Conservation (phyloP, 1,140 invertebrate species). For the Drosophila trapezifrons region DNA sequence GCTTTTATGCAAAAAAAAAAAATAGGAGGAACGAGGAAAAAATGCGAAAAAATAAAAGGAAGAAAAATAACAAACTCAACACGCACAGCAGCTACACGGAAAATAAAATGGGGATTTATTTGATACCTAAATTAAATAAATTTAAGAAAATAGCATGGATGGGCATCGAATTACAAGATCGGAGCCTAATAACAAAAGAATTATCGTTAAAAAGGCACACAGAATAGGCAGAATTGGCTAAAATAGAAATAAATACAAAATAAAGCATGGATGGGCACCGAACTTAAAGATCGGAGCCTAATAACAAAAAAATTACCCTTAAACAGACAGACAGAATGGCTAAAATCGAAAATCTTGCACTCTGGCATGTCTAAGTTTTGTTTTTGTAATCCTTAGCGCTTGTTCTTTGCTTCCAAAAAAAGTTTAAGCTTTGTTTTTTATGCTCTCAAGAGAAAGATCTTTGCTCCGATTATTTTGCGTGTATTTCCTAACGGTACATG, state of each 20-base stretch:
- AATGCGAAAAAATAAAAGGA: slow-evolving; percentile 24
- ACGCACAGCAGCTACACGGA: slow-evolving; percentile 47
- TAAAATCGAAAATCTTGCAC: too few relatives aligned
- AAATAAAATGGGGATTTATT: too few relatives aligned
- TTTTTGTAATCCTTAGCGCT: not conserved
- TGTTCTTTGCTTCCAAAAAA: too few relatives aligned
- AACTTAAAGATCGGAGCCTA: not conserved
- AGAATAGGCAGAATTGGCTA: too few relatives aligned
- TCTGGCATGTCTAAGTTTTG: too few relatives aligned
- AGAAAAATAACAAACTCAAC: slow-evolving; percentile 51
- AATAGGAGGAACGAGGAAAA: not conserved
- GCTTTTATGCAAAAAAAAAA: slow-evolving; percentile 42
- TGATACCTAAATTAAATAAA: too few relatives aligned
- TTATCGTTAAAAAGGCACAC: not conserved
- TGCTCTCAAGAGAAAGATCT: not conserved
- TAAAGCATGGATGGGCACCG: too few relatives aligned
- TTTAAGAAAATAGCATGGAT: too few relatives aligned
- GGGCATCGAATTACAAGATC: not conserved
- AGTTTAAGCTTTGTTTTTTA: not conserved
- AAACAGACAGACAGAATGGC: not conserved
- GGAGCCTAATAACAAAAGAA: not conserved
- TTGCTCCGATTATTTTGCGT: not conserved
- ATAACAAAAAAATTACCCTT: not conserved
- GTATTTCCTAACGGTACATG: slow-evolving; percentile 14
- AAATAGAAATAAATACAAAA: too few relatives aligned